A percentile compares a stretch with the other conserved stretches of the same genome.
phyloP scores from a whole-genome alignment of 2,888 invertebrate genomes.

The Carpatolechia fugitivella region DNA sequence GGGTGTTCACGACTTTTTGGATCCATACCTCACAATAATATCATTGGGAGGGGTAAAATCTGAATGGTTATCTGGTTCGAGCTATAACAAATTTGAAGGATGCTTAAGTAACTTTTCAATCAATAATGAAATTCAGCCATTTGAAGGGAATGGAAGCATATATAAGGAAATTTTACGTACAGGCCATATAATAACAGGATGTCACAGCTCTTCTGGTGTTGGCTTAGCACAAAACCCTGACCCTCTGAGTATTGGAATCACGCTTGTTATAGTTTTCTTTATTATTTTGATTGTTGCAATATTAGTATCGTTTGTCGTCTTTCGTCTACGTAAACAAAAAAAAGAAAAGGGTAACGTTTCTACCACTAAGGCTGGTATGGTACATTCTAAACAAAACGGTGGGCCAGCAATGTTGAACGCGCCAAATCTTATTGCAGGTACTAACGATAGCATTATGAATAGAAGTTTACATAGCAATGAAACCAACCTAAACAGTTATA shows the following conservation, averaged over 20 bases:
- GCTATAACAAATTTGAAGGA: conserved; percentile 87
- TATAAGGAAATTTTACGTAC: conserved; percentile 84
- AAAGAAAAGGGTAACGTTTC: conserved; percentile 88
- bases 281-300: conserved; percentile 93
- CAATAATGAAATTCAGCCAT: conserved; percentile 93
- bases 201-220: conserved; percentile 86
- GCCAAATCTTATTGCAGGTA: conserved; percentile 82
- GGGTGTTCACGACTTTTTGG: conserved; percentile 94
- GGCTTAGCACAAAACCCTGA: conserved; percentile 89
- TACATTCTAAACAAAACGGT: conserved; percentile 89
- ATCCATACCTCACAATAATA: conserved; percentile 91
- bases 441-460: conserved; percentile 84
- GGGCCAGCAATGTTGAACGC: conserved; percentile 84
- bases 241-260: conserved; percentile 94
- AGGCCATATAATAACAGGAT: conserved; percentile 87
- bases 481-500: conserved; percentile 83
- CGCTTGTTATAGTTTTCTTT: conserved; percentile 96
- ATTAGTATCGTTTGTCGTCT: conserved; percentile 94
- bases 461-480: conserved; percentile 85
- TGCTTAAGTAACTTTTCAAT: conserved; percentile 94
- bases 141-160: conserved; percentile 92
- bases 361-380: conserved; percentile 82
- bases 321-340: conserved; percentile 91
- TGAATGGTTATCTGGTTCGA: conserved; percentile 78
- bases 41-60: conserved; percentile 88